Conservation (phyloP, 2,888 invertebrate genomes). For the Acrobasis suavella region DNA sequence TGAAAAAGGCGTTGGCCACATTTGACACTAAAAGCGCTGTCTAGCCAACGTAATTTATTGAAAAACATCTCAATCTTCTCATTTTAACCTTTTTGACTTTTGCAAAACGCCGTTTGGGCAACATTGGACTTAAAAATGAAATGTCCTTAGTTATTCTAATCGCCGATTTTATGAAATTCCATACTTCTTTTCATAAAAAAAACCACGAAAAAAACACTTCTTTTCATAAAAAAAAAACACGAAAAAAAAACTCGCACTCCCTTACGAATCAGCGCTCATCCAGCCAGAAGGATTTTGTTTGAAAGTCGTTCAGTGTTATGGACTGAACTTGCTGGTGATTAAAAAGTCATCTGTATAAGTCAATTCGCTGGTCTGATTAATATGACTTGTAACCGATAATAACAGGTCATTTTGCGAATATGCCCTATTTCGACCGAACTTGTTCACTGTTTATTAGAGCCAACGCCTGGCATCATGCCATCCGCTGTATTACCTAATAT, state of each 20-base stretch:
- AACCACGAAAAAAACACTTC: too few species aligned
- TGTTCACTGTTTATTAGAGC: constrained; percentile 2
- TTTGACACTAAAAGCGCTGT: not conserved
- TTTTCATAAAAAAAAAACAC: too few species aligned
- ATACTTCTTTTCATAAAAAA: too few species aligned
- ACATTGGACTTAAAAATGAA: not conserved
- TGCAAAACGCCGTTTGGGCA: not conserved
- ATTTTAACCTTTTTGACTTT: constrained; percentile 5
- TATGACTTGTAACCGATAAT: not conserved
- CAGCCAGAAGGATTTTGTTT: too few species aligned
- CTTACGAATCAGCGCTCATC: too few species aligned
- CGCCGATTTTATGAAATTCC: too few species aligned
- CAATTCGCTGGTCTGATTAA: not conserved
- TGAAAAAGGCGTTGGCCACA: not conserved
- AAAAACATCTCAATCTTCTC: not conserved
- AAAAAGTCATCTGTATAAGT: too few species aligned
- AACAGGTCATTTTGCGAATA: not conserved
- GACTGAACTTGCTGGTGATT: too few species aligned
- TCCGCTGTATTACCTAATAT: constrained; percentile 10
- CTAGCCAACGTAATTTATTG: too few species aligned
- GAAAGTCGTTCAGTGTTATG: too few species aligned
- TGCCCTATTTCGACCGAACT: not conserved
- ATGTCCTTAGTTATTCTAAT: not conserved
- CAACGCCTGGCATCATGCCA: constrained; percentile 8
- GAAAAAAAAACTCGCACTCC: too few species aligned